phyloP scores from a whole-genome alignment of 2,113 vertebrate genomes.

The Oncorhynchus tshawytscha region DNA sequence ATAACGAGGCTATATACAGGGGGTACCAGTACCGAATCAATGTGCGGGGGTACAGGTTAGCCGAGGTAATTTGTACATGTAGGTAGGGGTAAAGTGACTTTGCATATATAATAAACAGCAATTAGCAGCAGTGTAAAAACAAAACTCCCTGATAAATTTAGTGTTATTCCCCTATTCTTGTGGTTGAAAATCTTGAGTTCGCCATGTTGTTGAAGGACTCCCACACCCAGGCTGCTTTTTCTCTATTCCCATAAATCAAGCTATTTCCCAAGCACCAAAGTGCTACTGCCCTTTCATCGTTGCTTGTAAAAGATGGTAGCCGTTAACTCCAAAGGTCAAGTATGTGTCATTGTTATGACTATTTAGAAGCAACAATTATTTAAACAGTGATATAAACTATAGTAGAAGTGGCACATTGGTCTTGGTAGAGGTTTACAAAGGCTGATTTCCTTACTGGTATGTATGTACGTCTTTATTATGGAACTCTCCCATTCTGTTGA shows the following conservation, averaged over 20 bases:
- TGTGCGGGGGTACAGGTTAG: too few species aligned
- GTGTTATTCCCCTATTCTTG: conserved; percentile 61
- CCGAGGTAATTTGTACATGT: too few species aligned
- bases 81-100: too few species aligned
- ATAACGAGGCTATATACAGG: too few species aligned
- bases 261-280: conserved; percentile 55
- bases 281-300: conserved; percentile 32
- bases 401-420: background rate
- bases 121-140: too few species aligned
- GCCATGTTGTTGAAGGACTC: conserved; percentile 38
- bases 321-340: conserved; percentile 68
- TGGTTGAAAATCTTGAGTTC: conserved; percentile 40
- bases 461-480: conserved; percentile 44
- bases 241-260: conserved; percentile 56
- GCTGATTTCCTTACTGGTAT: conserved; percentile 44
- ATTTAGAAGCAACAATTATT: conserved; percentile 21
- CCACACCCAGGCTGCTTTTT: conserved; percentile 44
- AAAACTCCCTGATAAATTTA: background rate
- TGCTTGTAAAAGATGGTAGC: conserved; percentile 54
- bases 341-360: conserved; percentile 55
- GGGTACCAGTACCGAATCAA: too few species aligned
- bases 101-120: too few species aligned
- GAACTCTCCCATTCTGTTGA: too few species aligned
- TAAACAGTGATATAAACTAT: background rate
- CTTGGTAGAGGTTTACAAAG: too few species aligned